Evolutionary conservation across 2,888 invertebrate species (phyloP).

Genomic region (Aspidiotus rigidus): DNA sequence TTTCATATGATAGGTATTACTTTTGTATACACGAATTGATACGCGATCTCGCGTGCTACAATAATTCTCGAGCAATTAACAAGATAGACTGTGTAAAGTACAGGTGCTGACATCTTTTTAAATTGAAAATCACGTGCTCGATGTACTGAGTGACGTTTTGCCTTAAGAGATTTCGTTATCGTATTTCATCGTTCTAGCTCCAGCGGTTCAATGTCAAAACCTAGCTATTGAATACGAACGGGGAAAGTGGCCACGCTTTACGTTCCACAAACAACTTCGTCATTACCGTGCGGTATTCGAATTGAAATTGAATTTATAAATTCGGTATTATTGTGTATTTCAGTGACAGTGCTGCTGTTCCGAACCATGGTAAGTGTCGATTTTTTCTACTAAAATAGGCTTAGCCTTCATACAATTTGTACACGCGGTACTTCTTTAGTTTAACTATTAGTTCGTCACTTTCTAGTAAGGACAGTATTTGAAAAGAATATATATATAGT

Average conservation of each 20-base stretch:
- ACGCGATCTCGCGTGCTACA: no score
- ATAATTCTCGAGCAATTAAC: not conserved
- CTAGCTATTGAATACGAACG: not conserved
- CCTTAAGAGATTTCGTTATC: not conserved
- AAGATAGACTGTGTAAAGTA: not conserved
- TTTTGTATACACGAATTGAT: no score
- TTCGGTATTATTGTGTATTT: constrained; percentile 1
- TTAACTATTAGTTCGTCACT: no score
- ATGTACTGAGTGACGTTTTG: not conserved
- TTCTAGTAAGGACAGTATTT: no score
- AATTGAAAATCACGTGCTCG: no score
- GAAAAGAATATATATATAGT: no score
- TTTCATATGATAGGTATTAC: no score
- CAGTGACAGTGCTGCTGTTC: not conserved
- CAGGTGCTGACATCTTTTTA: no score
- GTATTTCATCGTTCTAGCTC: not conserved
- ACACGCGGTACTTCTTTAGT: no score
- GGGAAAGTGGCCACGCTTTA: constrained; percentile 8
- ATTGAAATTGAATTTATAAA: not conserved
- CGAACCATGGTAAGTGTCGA: constrained; percentile 4
- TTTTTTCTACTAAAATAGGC: not conserved
- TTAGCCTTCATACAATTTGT: no score
- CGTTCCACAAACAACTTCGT: constrained; percentile 5
- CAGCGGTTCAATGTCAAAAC: constrained; percentile 7
- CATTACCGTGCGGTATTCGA: not conserved